Evolutionary conservation across 2,888 invertebrate genomes (phyloP).

Genomic region (Fabriciana adippe): DNA sequence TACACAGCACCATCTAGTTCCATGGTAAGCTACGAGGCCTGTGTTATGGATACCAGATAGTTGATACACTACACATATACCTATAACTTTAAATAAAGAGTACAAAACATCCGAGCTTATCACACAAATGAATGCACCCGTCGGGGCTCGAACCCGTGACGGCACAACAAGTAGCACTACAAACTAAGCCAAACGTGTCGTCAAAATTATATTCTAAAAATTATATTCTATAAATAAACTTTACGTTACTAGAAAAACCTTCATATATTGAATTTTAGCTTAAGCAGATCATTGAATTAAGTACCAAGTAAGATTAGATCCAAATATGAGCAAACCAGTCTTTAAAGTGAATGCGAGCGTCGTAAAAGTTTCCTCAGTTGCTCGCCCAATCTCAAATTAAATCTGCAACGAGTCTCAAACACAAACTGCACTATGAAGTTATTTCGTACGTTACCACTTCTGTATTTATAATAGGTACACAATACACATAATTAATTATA

Average conservation of each 20-base stretch:
- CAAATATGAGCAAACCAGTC: conserved; percentile 40
- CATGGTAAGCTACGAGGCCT: too few relatives aligned
- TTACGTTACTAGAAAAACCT: not conserved
- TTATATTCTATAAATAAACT: too few relatives aligned
- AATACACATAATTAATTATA: not conserved
- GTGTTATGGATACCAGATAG: too few relatives aligned
- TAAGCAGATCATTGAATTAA: conserved; percentile 18
- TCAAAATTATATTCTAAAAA: not conserved
- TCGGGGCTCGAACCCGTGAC: too few relatives aligned
- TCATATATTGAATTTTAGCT: not conserved
- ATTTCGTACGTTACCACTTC: conserved; percentile 7
- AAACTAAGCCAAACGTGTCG: too few relatives aligned
- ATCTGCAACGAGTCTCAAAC: conserved; percentile 63
- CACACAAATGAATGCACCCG: too few relatives aligned
- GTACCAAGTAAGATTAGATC: conserved; percentile 30
- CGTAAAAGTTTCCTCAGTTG: conserved; percentile 63
- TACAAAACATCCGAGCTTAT: too few relatives aligned
- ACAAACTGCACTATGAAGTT: conserved; percentile 23
- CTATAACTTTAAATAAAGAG: too few relatives aligned
- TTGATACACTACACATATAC: too few relatives aligned
- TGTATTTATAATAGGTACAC: not conserved
- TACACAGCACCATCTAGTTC: too few relatives aligned
- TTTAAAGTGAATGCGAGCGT: conserved; percentile 55
- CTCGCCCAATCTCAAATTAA: conserved; percentile 75
- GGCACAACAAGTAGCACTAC: too few relatives aligned